Percentiles rank a stretch among this genome's conserved stretches.
Conservation (phyloP, 2,888 invertebrate genomes). For the Baccha elongata region DNA sequence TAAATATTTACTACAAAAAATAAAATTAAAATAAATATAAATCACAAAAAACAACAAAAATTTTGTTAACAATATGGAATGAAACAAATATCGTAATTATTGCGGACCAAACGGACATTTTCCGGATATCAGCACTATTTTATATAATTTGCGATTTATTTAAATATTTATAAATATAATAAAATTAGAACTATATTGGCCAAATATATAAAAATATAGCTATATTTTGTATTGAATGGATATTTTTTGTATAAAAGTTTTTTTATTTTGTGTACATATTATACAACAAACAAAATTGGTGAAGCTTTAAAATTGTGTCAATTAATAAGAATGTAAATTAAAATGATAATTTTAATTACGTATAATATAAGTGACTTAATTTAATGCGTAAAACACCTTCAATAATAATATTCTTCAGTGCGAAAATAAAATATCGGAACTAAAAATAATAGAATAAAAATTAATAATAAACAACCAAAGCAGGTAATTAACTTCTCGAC, state of each 20-base stretch:
- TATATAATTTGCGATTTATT: constrained; percentile 34
- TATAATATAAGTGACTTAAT: not conserved
- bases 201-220: not conserved
- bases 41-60: not conserved
- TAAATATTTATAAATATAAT: constrained; percentile 4
- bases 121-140: constrained; percentile 37
- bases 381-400: not conserved
- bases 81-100: constrained; percentile 44
- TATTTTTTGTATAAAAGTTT: not conserved
- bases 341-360: not conserved
- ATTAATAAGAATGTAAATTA: constrained; percentile 27
- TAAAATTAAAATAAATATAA: not conserved
- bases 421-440: not conserved
- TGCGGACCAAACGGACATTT: constrained; percentile 65
- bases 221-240: not conserved
- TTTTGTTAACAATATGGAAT: constrained; percentile 32
- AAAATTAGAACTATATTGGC: constrained; percentile 17
- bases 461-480: constrained; percentile 4
- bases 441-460: not conserved
- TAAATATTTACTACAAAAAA: constrained; percentile 32
- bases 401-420: not conserved
- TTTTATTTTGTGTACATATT: constrained; percentile 51
- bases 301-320: constrained; percentile 71
- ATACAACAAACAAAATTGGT: constrained; percentile 44
- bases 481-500: constrained; percentile 61